Conservation (phyloP, 2,888 invertebrate species). For the Eulithis prunata region DNA sequence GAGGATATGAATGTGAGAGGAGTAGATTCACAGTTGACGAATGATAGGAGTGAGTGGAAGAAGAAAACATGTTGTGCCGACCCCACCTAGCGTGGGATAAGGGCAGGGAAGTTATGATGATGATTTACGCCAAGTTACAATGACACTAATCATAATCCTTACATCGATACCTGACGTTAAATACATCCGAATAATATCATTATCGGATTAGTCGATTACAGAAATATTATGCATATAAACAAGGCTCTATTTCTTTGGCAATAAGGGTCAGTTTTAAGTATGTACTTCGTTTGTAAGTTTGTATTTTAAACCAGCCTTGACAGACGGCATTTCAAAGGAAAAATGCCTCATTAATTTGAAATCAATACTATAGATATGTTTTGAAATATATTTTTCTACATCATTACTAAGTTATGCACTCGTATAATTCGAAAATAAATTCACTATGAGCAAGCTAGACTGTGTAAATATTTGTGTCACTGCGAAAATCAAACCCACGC, state of each 20-base stretch:
- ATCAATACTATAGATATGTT: constrained; percentile 54
- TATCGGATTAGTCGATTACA: constrained; percentile 61
- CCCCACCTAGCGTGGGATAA: too few species aligned
- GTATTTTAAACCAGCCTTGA: constrained; percentile 45
- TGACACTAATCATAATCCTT: constrained; percentile 38
- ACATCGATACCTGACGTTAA: constrained; percentile 61
- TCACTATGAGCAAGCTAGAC: too few species aligned
- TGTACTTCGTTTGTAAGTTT: neutral
- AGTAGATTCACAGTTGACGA: too few species aligned
- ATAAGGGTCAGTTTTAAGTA: constrained; percentile 41
- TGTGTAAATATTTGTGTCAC: too few species aligned
- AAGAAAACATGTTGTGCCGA: too few species aligned
- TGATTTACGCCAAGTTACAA: constrained; percentile 2
- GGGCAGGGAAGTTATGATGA: too few species aligned
- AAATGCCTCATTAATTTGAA: constrained; percentile 40
- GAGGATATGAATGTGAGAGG: too few species aligned
- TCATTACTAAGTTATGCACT: too few species aligned
- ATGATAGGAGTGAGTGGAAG: too few species aligned
- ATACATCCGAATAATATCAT: constrained; percentile 70
- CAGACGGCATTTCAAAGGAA: constrained; percentile 61
- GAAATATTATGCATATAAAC: constrained; percentile 24
- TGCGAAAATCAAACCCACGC: too few species aligned
- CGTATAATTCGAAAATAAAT: too few species aligned
- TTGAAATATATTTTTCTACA: constrained; percentile 8
- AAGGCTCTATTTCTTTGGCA: neutral